Percentiles rank a stretch among this genome's conserved stretches.
Evolutionary conservation across 2,113 vertebrate species (phyloP).

Genomic region (Cichladusa arquata): DNA sequence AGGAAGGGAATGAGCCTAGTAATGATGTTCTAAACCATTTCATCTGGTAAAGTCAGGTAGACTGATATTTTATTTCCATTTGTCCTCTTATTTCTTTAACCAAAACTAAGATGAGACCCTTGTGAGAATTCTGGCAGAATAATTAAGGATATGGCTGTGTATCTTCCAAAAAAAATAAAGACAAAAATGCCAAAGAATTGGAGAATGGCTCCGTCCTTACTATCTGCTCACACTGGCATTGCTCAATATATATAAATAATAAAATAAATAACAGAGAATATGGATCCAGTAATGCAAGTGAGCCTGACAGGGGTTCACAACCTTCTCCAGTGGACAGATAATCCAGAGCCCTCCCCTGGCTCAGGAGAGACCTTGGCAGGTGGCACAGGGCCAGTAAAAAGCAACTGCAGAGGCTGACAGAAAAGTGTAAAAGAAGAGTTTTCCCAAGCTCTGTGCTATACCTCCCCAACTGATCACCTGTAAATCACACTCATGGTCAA

Average conservation of each 20-base stretch:
- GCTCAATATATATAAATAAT: neutral
- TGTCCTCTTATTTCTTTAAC: neutral
- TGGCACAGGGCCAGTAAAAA: neutral
- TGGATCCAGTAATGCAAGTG: rapidly evolving
- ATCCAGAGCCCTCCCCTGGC: neutral
- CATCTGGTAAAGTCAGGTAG: neutral
- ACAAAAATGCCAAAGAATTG: neutral
- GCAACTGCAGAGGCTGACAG: neutral
- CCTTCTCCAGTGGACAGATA: neutral
- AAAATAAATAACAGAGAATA: neutral
- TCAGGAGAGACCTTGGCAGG: neutral
- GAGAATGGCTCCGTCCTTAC: neutral
- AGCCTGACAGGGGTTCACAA: neutral
- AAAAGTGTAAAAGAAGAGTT: rapidly evolving
- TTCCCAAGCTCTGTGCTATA: neutral
- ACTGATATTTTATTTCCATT: neutral
- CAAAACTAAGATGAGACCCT: neutral
- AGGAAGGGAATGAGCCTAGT: neutral
- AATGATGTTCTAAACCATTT: conserved; percentile 20
- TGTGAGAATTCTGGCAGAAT: neutral
- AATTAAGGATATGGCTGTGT: neutral
- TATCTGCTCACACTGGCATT: neutral
- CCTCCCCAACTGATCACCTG: neutral
- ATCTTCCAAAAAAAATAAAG: neutral
- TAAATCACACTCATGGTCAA: neutral